Evolutionary conservation across 2,113 vertebrate species (phyloP), one percentile per base, ranked within the genome.

Genomic region (Neogobius melanostomus): DNA sequence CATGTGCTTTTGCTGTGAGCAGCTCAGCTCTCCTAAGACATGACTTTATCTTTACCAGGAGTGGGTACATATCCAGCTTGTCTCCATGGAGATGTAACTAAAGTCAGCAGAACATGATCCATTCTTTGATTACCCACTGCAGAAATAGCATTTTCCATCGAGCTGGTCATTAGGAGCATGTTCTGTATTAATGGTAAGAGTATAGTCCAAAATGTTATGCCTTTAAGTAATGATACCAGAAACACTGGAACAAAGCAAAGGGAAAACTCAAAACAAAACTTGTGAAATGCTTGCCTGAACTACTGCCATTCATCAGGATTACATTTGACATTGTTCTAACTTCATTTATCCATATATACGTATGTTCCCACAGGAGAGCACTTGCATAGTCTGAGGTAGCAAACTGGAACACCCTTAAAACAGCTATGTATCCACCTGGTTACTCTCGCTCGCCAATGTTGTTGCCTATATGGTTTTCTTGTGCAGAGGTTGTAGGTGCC

Each of bases 271-370:
- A 93, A 93, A 95, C 95, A 94, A 82, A 88, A 93, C 93, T 93
- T 87, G 91, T 89, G 93, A 95, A 95, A 95, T 94, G 94, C 94
- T 92, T 92, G 91, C 92, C 93, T 94, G 21, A 21, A 21, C 21
- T 94, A 94, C 95, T 90, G 88, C 92, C 93, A 95, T 95, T 94
- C 93, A 95, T 95, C 93, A 95, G 81, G 63, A 92, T 92, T 86
- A 76, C 80, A 88, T 91, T 86, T 91, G 82, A 90, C 85, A 87
- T 82, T 66, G 76, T 66, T 90, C 91, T 88, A 92, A 85, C 74
- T 83, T 82, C 50, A 57, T 51, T 53, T 52, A 82, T 80, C 60
- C 86, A 85, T 88, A 93, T 87, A 88, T 92, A 92, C 85, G 71
- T 72, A 8, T 7, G 49, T 45, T 43, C 64, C 66, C 61, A 11